Evolutionary conservation across 2,888 invertebrate species (phyloP).

Genomic region (Leptinotarsa tumamoca): DNA sequence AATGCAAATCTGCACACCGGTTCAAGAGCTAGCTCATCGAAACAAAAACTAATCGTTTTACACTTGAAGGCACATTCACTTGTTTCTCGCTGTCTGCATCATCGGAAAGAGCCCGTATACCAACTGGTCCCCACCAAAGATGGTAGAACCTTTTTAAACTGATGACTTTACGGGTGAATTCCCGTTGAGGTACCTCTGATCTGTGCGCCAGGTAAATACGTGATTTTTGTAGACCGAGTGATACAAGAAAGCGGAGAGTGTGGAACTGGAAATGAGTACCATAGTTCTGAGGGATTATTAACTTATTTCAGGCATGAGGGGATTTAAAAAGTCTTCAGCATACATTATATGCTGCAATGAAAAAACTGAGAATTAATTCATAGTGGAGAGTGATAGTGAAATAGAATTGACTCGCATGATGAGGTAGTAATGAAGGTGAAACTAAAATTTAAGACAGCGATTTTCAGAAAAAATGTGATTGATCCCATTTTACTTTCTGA

Average conservation of each 20-base stretch:
- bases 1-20: conserved; percentile 8
- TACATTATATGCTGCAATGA: too few relatives aligned
- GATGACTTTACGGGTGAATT: conserved; percentile 9
- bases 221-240: conserved; percentile 1
- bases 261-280: background rate
- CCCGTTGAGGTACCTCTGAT: conserved; percentile 17
- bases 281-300: too few relatives aligned
- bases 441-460: too few relatives aligned
- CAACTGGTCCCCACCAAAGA: conserved; percentile 27
- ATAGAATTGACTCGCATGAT: too few relatives aligned
- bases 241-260: background rate
- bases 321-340: too few relatives aligned
- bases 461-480: too few relatives aligned
- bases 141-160: conserved; percentile 19
- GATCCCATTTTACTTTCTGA: too few relatives aligned
- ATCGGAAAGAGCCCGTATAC: conserved; percentile 22
- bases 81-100: conserved; percentile 16
- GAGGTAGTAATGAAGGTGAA: too few relatives aligned
- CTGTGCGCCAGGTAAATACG: conserved; percentile 17
- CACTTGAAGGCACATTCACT: conserved; percentile 20
- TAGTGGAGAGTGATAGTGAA: too few relatives aligned
- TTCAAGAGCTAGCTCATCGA: conserved; percentile 10
- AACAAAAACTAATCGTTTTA: conserved; percentile 6
- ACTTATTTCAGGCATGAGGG: too few relatives aligned
- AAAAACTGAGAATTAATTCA: too few relatives aligned